Base-by-base conservation (phyloP, 2,113 vertebrate species). In the Chascanopsetta lugubris region DNA sequence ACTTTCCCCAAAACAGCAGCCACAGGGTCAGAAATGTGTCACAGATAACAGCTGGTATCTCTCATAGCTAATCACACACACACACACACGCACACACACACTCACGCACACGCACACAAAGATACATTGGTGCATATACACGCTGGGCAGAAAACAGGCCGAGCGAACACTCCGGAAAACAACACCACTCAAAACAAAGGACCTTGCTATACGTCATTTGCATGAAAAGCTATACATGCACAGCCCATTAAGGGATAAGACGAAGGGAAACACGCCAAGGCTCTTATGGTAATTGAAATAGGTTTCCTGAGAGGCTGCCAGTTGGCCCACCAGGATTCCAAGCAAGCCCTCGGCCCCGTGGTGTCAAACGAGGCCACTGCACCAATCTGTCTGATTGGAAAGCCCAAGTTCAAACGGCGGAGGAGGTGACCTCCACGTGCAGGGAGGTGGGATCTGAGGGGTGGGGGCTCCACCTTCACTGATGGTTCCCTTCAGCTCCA, bases 281-380 rank as follows among this genome's bases (percentile, higher is more conserved):
- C 77, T 87, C 62, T 89, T 82, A 84, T 70, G 40, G 53, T 90
- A 81, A 91, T 89, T 90, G 80, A 87, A 88, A 84, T 72, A 72
- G 45, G 47, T 54, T 79, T 83, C 60, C 49, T 70, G 73, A 87
- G 57, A 83, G 76, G 72, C 38, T 42, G 38, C 38, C 38, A 42
- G 38, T 42, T 42, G 38, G 38, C 38, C 38, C 38, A 42, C 38
- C 38, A 42, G 38, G 17, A 8, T 42, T n/a, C 12, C 5, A 42
- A 42, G 38, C 72, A 67, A 72, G n/a, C n/a, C 61, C 17, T 43
- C 18, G 67, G 75, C 61, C 67, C 55, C 69, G 74, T 75, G 2
- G 45, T 80, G 76, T 85, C 72, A 81, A 78, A 76, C 29, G 61
- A 61, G 74, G 72, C 53, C 80, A 73, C 71, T 55, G 69, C 66